phyloP scores from a whole-genome alignment of 2,888 invertebrate species.

The Amaurobius ferox region DNA sequence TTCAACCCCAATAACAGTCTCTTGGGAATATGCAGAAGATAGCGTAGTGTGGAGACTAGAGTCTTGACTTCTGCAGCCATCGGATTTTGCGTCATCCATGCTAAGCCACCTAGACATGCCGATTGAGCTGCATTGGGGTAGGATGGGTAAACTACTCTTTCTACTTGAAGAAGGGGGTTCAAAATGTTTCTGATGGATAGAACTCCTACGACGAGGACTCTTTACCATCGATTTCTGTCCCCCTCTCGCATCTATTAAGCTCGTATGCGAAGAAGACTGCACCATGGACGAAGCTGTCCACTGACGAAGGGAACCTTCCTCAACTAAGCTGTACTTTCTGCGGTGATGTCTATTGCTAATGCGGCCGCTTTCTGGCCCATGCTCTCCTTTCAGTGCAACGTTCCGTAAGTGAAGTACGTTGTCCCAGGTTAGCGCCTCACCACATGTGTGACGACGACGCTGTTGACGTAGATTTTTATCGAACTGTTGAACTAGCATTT shows the following conservation, averaged over 20 bases:
- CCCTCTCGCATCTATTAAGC: slow-evolving; percentile 26
- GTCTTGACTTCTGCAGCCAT: slow-evolving; percentile 10
- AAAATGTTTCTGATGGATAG: neutral
- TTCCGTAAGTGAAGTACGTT: slow-evolving; percentile 41
- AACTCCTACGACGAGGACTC: neutral
- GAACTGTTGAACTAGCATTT: slow-evolving; percentile 86
- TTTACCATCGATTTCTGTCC: neutral
- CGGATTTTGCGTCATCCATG: slow-evolving; percentile 49
- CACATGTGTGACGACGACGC: slow-evolving; percentile 44
- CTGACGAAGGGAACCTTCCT: slow-evolving; percentile 16
- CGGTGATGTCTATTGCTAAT: neutral
- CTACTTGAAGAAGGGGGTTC: neutral
- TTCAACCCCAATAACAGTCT: slow-evolving; percentile 51
- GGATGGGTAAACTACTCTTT: slow-evolving; percentile 45
- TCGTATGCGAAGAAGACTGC: slow-evolving; percentile 46
- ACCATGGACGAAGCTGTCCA: slow-evolving; percentile 15
- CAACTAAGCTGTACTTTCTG: slow-evolving; percentile 58
- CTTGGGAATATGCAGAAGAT: slow-evolving; percentile 47
- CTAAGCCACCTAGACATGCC: slow-evolving; percentile 45
- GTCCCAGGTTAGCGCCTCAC: slow-evolving; percentile 46
- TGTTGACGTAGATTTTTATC: slow-evolving; percentile 77
- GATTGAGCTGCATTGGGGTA: slow-evolving; percentile 9
- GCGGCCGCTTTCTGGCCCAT: slow-evolving; percentile 11
- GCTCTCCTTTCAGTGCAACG: slow-evolving; percentile 6
- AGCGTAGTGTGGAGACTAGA: slow-evolving; percentile 35